A percentile compares a stretch with the other conserved stretches of the same genome.
Conservation (phyloP, 2,888 invertebrate genomes). For the Callyntrura guangdongensis region DNA sequence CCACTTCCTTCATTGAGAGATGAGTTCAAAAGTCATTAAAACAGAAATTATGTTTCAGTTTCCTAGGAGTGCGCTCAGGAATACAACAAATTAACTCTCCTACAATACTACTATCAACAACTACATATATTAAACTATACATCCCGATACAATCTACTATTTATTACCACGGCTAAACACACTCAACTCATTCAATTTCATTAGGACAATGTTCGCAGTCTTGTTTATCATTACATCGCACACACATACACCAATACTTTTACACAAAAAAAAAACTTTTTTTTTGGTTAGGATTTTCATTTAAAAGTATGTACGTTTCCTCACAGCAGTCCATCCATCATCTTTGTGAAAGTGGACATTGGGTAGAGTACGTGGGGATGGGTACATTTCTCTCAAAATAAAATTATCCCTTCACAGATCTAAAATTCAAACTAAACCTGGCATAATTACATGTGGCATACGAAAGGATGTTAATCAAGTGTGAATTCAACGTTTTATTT, state of each 20-base stretch:
- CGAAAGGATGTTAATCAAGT: too few relatives aligned
- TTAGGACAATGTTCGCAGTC: constrained; percentile 69
- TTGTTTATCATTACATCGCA: constrained; percentile 47
- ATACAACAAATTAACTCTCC: neutral
- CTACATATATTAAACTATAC: neutral
- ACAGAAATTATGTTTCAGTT: constrained; percentile 39
- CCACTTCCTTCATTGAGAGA: constrained; percentile 70
- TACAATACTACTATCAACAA: neutral
- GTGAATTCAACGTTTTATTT: too few relatives aligned
- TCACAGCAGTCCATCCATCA: constrained; percentile 21
- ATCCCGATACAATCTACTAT: neutral
- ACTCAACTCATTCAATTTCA: constrained; percentile 64
- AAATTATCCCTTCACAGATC: too few relatives aligned
- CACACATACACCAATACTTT: neutral
- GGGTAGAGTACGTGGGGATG: too few relatives aligned
- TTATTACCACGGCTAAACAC: neutral
- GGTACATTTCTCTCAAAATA: too few relatives aligned
- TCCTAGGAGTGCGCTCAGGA: constrained; percentile 4
- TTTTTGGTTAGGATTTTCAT: neutral
- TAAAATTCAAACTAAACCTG: too few relatives aligned
- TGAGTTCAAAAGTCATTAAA: constrained; percentile 65
- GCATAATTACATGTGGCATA: too few relatives aligned
- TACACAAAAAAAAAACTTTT: constrained; percentile 17
- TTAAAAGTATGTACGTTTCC: neutral
- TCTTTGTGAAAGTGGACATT: neutral